Percentiles rank a stretch among this genome's conserved stretches.
Evolutionary conservation across 2,888 invertebrate species (phyloP).

Genomic region (Stenoptilia bipunctidactyla): DNA sequence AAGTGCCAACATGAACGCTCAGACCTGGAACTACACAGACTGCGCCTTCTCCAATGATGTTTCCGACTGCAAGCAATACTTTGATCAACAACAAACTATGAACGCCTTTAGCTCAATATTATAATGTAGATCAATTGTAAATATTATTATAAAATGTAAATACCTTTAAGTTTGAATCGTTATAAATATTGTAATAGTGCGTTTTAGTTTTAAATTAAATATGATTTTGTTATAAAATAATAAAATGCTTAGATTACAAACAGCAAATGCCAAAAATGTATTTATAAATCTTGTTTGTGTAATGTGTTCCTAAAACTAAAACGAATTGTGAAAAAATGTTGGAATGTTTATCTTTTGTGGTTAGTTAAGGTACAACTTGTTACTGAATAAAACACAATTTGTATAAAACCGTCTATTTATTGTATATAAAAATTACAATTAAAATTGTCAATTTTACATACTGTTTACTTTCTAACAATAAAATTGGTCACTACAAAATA

Average conservation of each 20-base stretch:
- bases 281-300: background rate
- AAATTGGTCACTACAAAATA: constrained; percentile 71
- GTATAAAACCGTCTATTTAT: constrained; percentile 70
- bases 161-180: constrained; percentile 18
- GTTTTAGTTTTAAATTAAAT: too few relatives aligned
- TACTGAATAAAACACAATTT: constrained; percentile 34
- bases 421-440: constrained; percentile 71
- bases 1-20: constrained; percentile 40
- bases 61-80: constrained; percentile 46
- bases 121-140: constrained; percentile 25
- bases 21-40: constrained; percentile 48
- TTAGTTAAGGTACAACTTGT: constrained; percentile 7
- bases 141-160: constrained; percentile 6
- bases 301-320: background rate
- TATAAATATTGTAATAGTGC: constrained; percentile 17
- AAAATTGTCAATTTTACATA: constrained; percentile 69
- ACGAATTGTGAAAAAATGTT: constrained; percentile 5
- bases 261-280: background rate
- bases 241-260: too few relatives aligned
- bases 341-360: constrained; percentile 10
- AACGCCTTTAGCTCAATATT: constrained; percentile 47
- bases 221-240: too few relatives aligned
- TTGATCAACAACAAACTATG: constrained; percentile 40
- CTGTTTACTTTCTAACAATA: constrained; percentile 54
- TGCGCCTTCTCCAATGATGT: constrained; percentile 42